Percentiles rank a stretch among this genome's conserved stretches.
These are phyloP conservation scores for Tylochromis polylepis DNA, from an alignment of 2,113 vertebrate genomes.

Conservation along the genomic window DNA sequence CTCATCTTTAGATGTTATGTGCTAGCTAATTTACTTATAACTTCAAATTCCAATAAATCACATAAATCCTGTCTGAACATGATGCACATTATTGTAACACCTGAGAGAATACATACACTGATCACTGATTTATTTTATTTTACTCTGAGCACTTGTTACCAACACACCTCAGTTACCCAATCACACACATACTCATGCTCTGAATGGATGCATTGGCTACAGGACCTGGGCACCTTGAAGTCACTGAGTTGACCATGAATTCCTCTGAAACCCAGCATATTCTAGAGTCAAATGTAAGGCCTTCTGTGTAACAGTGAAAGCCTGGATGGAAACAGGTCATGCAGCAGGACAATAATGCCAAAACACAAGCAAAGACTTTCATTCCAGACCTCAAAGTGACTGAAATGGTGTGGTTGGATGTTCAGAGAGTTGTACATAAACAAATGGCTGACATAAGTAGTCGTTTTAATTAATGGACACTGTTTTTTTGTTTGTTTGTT, in stretches of 20 bases:
- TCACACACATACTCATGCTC: neutral
- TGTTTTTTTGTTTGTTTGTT: accelerated
- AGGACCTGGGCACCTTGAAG: neutral
- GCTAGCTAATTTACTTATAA: neutral
- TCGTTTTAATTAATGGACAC: neutral
- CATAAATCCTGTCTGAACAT: neutral
- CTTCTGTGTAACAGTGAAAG: too few relatives aligned
- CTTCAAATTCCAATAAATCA: neutral
- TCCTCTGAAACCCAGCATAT: neutral
- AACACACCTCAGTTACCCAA: accelerated
- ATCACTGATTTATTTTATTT: neutral
- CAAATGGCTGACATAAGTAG: neutral
- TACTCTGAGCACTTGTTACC: neutral
- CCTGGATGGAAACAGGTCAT: neutral
- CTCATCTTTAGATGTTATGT: neutral
- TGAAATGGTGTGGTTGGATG: neutral
- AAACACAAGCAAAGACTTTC: neutral
- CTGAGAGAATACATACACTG: neutral
- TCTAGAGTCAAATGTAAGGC: neutral
- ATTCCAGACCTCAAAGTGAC: neutral
- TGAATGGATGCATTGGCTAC: neutral
- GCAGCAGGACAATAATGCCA: neutral
- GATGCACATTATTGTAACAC: neutral
- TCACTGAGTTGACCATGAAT: neutral
- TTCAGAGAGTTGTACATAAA: neutral